Percentiles rank a stretch among this genome's conserved stretches.
Conservation (phyloP, 2,797 vertebrate species). For the Rousettus madagascariensis region DNA sequence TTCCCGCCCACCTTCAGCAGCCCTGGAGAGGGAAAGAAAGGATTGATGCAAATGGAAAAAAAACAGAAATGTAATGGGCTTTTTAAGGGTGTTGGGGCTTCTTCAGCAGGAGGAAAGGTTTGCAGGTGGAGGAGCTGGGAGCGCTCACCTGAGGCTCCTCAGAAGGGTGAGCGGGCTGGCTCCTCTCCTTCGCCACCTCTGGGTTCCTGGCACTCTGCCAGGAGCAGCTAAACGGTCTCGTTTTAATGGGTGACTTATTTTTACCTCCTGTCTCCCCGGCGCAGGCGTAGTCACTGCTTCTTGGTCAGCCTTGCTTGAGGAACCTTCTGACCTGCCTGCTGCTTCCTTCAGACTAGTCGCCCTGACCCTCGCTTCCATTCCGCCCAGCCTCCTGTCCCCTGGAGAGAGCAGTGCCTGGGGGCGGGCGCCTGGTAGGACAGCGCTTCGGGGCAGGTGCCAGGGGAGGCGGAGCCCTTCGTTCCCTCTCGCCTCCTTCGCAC, state of each 20-base stretch:
- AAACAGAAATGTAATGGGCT: neutral
- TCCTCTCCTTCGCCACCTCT: neutral
- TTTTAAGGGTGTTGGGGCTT: neutral
- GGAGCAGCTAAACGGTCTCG: neutral
- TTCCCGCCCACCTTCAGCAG: neutral
- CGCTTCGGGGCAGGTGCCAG: too few relatives aligned
- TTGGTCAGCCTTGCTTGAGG: neutral
- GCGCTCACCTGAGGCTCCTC: neutral
- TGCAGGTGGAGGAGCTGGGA: neutral
- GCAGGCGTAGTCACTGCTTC: neutral
- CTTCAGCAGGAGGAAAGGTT: neutral
- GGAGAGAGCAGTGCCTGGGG: neutral
- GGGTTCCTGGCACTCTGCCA: neutral
- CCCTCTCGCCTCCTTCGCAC: neutral
- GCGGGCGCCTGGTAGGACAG: neutral
- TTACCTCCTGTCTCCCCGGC: neutral
- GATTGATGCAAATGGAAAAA: neutral
- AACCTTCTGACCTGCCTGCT: neutral
- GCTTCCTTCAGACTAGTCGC: neutral
- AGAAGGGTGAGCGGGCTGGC: neutral
- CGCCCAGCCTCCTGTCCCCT: neutral
- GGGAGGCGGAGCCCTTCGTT: accelerated
- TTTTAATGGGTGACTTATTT: neutral
- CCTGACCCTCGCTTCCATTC: neutral
- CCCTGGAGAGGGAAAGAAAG: neutral